Evolutionary conservation across 2,888 invertebrate species (phyloP).

Genomic region (Thelaira solivaga): DNA sequence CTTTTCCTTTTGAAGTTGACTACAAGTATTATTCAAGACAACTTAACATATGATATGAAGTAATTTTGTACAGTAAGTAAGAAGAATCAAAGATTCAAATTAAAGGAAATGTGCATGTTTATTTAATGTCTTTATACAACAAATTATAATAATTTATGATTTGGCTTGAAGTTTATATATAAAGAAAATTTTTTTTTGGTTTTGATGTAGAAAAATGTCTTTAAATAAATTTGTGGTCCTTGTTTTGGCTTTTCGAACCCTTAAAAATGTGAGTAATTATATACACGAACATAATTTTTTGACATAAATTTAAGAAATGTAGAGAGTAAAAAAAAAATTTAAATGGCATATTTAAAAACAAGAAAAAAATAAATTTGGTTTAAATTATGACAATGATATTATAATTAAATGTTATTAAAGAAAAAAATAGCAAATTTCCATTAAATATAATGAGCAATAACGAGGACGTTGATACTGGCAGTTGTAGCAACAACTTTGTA

Average conservation of each 20-base stretch:
- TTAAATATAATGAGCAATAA: slow-evolving; percentile 60
- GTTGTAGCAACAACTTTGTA: slow-evolving; percentile 9
- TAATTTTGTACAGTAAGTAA: neutral
- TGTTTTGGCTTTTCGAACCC: neutral
- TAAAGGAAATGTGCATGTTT: slow-evolving; percentile 36
- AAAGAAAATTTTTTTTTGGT: neutral
- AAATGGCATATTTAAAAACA: slow-evolving; percentile 1
- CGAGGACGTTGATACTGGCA: slow-evolving; percentile 40
- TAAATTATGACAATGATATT: slow-evolving; percentile 51
- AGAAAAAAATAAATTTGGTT: slow-evolving; percentile 21
- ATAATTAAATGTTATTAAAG: slow-evolving; percentile 50
- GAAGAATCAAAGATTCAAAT: neutral
- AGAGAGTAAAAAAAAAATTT: neutral
- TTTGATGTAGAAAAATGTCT: neutral
- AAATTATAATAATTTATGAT: slow-evolving; percentile 42
- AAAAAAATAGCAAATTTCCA: slow-evolving; percentile 38
- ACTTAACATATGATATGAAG: neutral
- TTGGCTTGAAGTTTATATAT: slow-evolving; percentile 8
- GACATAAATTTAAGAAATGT: neutral
- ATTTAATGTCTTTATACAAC: slow-evolving; percentile 39
- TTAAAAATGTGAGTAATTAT: neutral
- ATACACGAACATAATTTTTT: neutral
- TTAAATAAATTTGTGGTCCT: neutral
- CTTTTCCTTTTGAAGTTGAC: neutral
- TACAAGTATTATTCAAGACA: neutral